These are phyloP conservation scores for Oscheius sp. DNA, from an alignment of 2,888 invertebrate genomes.

Conservation along the genomic window DNA sequence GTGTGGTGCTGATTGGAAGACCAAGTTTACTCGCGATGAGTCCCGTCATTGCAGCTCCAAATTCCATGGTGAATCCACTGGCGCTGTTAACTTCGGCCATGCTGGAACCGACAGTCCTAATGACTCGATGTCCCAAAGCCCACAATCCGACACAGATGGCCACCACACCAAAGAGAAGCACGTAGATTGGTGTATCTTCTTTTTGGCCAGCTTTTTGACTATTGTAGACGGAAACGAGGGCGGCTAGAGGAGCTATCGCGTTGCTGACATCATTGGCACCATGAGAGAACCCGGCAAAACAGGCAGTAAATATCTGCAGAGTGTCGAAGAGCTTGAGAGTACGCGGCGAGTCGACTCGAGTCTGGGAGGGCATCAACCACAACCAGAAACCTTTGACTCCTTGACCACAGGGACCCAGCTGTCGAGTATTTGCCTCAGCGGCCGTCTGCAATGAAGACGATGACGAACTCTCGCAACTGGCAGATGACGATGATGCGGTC, in stretches of 20 bases:
- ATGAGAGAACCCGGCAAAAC: slow-evolving; percentile 98
- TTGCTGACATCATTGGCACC: slow-evolving; percentile 98
- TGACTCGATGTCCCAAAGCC: slow-evolving; percentile 94
- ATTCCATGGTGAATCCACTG: slow-evolving; percentile 93
- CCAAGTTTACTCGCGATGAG: slow-evolving; percentile 95
- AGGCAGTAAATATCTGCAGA: slow-evolving; percentile 93
- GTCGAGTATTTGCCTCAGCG: neutral
- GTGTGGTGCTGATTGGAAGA: slow-evolving; percentile 95
- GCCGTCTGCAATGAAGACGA: neutral
- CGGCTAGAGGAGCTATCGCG: slow-evolving; percentile 95
- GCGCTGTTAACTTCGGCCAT: slow-evolving; percentile 96
- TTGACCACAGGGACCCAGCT: neutral
- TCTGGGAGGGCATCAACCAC: slow-evolving; percentile 60
- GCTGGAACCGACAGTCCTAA: slow-evolving; percentile 95
- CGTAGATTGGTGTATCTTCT: slow-evolving; percentile 87
- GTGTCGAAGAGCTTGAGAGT: slow-evolving; percentile 83
- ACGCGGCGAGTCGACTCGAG: slow-evolving; percentile 49
- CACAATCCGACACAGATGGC: slow-evolving; percentile 94
- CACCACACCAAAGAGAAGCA: slow-evolving; percentile 90
- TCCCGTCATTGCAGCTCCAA: slow-evolving; percentile 95
- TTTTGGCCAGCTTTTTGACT: slow-evolving; percentile 83
- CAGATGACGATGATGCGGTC: neutral
- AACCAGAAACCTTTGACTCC: slow-evolving; percentile 46
- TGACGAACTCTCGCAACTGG: neutral
- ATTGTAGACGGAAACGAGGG: slow-evolving; percentile 89